A percentile compares a stretch with the other conserved stretches of the same genome.
phyloP scores from a whole-genome alignment of 2,797 vertebrate genomes.

The Crypturellus tataupa region DNA sequence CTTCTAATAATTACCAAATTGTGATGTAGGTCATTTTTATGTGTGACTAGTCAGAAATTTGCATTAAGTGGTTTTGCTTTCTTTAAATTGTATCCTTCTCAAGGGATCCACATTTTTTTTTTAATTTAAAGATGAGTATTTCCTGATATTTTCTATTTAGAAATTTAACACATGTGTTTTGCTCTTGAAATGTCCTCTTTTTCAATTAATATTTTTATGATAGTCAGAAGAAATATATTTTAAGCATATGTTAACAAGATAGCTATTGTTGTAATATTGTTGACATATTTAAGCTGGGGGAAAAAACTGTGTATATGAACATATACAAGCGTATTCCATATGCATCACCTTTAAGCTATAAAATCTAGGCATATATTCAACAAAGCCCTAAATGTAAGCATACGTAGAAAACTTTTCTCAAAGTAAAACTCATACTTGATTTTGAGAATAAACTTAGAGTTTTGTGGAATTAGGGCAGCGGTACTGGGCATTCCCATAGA shows the following conservation, averaged over 20 bases:
- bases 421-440: background rate
- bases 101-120: background rate
- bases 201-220: background rate
- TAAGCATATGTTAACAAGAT: background rate
- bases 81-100: background rate
- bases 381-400: background rate
- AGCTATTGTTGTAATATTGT: background rate
- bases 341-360: background rate
- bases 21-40: background rate
- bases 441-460: background rate
- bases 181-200: background rate
- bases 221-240: constrained; percentile 1
- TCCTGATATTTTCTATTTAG: background rate
- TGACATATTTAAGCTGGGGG: background rate
- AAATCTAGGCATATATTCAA: background rate
- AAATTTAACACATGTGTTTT: background rate
- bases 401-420: background rate
- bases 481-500: background rate
- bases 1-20: background rate
- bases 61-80: background rate
- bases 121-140: background rate
- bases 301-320: background rate
- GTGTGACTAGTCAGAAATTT: background rate
- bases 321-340: background rate
- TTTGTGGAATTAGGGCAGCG: background rate